Evolutionary conservation across 2,888 invertebrate genomes (phyloP).

Genomic region (Eilema griseolum): DNA sequence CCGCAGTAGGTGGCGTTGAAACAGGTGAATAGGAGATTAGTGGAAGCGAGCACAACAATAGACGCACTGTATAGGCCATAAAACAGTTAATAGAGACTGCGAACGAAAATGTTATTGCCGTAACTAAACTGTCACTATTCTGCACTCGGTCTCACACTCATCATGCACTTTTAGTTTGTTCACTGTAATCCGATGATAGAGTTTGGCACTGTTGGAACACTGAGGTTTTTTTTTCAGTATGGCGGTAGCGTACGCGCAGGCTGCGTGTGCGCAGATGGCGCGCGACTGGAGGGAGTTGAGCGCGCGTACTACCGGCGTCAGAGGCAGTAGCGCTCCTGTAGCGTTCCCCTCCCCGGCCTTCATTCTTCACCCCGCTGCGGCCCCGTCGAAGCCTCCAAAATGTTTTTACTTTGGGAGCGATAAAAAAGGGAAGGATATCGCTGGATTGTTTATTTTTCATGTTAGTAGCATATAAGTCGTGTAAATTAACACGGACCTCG

Average conservation of each 20-base stretch:
- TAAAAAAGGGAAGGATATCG: constrained; percentile 85
- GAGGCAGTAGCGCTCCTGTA: constrained; percentile 86
- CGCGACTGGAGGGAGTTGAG: constrained; percentile 80
- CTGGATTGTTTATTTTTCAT: constrained; percentile 84
- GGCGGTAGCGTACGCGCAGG: constrained; percentile 62
- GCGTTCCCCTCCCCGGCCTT: constrained; percentile 54
- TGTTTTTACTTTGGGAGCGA: constrained; percentile 80
- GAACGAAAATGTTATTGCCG: constrained; percentile 66
- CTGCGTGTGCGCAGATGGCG: constrained; percentile 80
- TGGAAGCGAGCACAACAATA: constrained; percentile 81
- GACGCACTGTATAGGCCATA: constrained; percentile 79
- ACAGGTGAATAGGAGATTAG: constrained; percentile 84
- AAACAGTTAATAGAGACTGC: constrained; percentile 78
- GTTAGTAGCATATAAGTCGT: constrained; percentile 84
- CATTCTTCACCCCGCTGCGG: constrained; percentile 50
- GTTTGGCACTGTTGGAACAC: constrained; percentile 57
- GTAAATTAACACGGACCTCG: constrained; percentile 81
- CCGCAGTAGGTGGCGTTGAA: constrained; percentile 74
- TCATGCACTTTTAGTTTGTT: constrained; percentile 52
- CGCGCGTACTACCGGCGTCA: constrained; percentile 82
- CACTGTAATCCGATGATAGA: constrained; percentile 80
- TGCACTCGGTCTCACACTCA: constrained; percentile 55
- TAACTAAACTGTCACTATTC: constrained; percentile 63
- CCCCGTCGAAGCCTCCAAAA: constrained; percentile 74
- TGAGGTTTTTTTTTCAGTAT: constrained; percentile 56